Evolutionary conservation across 2,797 vertebrate genomes (phyloP), one percentile per base, ranked within the genome.

Genomic region (Lepidocolaptes lacrymiger): DNA sequence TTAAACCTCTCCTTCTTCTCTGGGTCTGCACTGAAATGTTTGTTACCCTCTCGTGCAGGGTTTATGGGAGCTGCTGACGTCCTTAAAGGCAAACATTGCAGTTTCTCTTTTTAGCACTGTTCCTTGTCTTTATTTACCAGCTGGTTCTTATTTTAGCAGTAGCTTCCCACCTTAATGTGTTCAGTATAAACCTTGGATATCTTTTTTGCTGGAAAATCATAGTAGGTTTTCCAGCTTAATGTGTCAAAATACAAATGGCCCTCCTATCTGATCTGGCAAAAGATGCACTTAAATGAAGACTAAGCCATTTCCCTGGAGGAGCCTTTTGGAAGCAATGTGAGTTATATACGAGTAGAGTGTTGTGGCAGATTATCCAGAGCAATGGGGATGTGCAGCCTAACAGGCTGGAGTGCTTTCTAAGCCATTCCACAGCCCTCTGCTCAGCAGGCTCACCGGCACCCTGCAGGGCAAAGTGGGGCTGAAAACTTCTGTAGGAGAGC

Each of bases 111-210:
- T 83, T 88, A 91, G 90, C 44, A 1, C 69, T 32, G 52, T 48
- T 95, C 61, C 89, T 94, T 52, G 48, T 94, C 81, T 93, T 93
- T 76, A 93, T 95, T 93, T 93, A 79, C 89, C 95, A 93, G 88
- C 85, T 96, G 92, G 93, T 95, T 74, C 74, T 82, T 71, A 64
- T 58, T 91, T 96, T 88, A 66, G 80, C 59, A 20, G 52, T 76
- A 71, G 12, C 51, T 91, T 93, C 75, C 44, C 49, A 73, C 85
- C 55, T 82, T 86, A 71, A 79, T 34, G 23, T 4, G 14, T 71
- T 73, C 74, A 67, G 19, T 71, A 37, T 56, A 86, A 91, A 58
- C 52, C 52, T 61, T 27, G 30, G 71, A 58, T 92, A 28, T 58
- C n/a, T 82, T 85, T 93, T 91, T 83, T 77, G 4, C 76, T 73